Evolutionary conservation across 2,113 vertebrate genomes (phyloP), one percentile per base, ranked within the genome.

Genomic region (Pterocles orientalis): DNA sequence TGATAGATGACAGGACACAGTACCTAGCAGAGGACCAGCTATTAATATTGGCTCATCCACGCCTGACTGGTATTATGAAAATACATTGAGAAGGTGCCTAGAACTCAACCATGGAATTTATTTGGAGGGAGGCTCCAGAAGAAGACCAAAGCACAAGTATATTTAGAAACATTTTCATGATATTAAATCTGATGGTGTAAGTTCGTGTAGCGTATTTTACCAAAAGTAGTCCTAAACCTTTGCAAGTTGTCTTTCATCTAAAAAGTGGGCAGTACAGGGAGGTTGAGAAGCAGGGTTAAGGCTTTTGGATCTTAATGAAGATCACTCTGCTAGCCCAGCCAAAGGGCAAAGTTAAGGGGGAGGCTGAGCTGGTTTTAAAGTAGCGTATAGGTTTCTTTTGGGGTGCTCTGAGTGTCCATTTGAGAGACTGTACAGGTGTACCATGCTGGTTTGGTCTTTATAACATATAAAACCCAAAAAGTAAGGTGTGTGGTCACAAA

Each of bases 381-480:
- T 53, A 20, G 31, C 1, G 0, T 10, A 1, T 43, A 58, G 4
- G 4, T 50, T 85, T 82, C 29, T 93, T 69, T 60, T 75, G 8
- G 23, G 77, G 47, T 47, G 14, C 17, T 76, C 47, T 15, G 1
- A 33, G 33, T 29, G 72, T 77, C 60, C 18, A 3, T 61, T 56
- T 82, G 66, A 72, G 68, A 41, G 20, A 9, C 20, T 65, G 24
- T 31, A 12, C 0, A 9, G 16, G 12, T 26, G 24, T 34, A 29
- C 41, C 2, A 0, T 34, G 8, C 19, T 50, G 15, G 45, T 61
- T 77, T 0, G 0, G 25, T 81, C 60, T 70, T 47, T 56, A 18
- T 41, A 41, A 41, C 41, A 41, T 41, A 41, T 13, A 41, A 41
- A 41, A 41, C 41, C 41, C 41, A 41, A 41, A 41, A 41, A 14